Conservation (phyloP, 2,797 vertebrate genomes). For the Arnoldichthys spilopterus region DNA sequence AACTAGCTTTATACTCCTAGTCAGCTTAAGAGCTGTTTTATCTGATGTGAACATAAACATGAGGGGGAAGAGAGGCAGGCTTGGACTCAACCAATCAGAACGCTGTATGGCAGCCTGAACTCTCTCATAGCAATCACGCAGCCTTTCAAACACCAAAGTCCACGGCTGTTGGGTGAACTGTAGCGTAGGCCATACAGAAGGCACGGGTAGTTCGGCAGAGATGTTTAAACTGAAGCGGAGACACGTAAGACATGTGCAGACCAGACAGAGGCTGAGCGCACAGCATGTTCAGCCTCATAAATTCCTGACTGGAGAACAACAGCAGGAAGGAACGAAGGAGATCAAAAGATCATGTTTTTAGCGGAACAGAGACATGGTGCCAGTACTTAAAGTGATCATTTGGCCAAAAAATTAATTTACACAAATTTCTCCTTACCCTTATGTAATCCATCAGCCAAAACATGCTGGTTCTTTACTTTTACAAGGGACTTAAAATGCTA, state of each 20-base stretch:
- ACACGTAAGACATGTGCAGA: slow-evolving; percentile 37
- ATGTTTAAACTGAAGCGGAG: neutral
- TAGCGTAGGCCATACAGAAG: neutral
- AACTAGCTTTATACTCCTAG: slow-evolving; percentile 27
- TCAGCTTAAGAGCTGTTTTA: slow-evolving; percentile 39
- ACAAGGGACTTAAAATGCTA: too few relatives aligned
- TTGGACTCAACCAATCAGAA: slow-evolving; percentile 6
- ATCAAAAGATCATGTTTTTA: slow-evolving; percentile 24
- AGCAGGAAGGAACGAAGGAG: slow-evolving; percentile 37
- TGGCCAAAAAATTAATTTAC: neutral
- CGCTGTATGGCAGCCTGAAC: slow-evolving; percentile 15
- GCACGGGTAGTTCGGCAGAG: neutral
- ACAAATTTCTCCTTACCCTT: neutral
- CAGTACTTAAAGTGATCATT: neutral
- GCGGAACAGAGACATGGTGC: slow-evolving; percentile 10
- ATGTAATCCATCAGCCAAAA: too few relatives aligned
- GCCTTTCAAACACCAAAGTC: slow-evolving; percentile 37
- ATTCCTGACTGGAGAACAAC: slow-evolving; percentile 40
- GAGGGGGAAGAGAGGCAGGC: slow-evolving; percentile 9
- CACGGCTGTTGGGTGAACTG: neutral
- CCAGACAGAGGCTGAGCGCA: slow-evolving; percentile 36
- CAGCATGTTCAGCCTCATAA: slow-evolving; percentile 46
- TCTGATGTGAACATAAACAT: slow-evolving; percentile 45
- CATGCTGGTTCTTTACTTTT: too few relatives aligned
- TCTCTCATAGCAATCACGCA: neutral